These are phyloP conservation scores for Prosapia bicincta DNA, from an alignment of 2,888 invertebrate genomes.

Conservation along the genomic window DNA sequence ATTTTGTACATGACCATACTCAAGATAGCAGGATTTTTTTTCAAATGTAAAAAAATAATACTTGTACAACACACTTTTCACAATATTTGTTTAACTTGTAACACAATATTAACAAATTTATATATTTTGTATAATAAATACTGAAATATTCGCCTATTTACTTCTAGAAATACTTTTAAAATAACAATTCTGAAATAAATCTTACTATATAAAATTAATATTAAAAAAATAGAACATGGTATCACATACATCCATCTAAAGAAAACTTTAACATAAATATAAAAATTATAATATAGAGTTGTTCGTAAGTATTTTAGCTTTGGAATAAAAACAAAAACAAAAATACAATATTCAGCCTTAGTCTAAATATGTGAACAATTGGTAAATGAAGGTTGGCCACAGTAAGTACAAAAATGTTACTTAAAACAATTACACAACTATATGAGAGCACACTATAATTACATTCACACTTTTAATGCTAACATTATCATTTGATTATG, in stretches of 20 bases:
- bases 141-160: not conserved
- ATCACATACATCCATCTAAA: not conserved
- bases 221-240: not conserved
- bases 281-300: not conserved
- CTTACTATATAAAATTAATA: not conserved
- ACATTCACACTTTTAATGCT: too few species aligned
- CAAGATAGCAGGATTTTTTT: too few species aligned
- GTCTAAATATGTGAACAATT: not conserved
- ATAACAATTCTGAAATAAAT: not conserved
- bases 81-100: not conserved
- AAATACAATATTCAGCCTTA: not conserved
- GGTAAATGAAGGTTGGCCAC: not conserved
- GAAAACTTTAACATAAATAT: not conserved
- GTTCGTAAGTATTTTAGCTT: not conserved
- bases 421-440: not conserved
- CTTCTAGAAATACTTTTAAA: not conserved
- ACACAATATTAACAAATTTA: not conserved
- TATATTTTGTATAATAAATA: not conserved
- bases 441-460: not conserved
- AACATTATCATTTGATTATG: too few species aligned
- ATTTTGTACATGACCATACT: too few species aligned
- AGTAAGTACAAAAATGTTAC: not conserved
- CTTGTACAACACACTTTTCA: too few species aligned
- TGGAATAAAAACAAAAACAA: not conserved
- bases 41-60: too few species aligned